phyloP scores from a whole-genome alignment of 2,797 vertebrate species.

The Pseudochirops corinnae region DNA sequence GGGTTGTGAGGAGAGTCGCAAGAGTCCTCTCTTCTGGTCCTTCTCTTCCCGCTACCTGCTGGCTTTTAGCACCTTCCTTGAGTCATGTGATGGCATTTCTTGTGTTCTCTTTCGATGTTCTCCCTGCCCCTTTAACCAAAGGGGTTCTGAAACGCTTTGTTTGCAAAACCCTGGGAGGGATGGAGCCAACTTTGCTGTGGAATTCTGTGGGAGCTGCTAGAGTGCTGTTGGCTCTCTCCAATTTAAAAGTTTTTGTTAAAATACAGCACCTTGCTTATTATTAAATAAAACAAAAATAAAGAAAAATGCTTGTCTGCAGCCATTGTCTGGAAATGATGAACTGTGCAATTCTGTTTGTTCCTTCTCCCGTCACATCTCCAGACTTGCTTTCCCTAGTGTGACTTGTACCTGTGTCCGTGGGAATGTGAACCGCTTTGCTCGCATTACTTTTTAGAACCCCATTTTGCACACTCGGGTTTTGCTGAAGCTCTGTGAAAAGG shows the following conservation, averaged over 20 bases:
- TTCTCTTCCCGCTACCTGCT: not conserved
- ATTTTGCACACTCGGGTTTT: constrained; percentile 87
- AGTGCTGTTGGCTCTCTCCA: constrained; percentile 79
- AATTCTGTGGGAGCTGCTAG: constrained; percentile 69
- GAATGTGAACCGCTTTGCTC: constrained; percentile 87
- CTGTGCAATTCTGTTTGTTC: constrained; percentile 82
- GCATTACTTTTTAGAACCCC: constrained; percentile 86
- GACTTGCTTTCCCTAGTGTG: constrained; percentile 71
- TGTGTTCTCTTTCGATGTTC: constrained; percentile 72
- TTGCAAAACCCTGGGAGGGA: constrained; percentile 66
- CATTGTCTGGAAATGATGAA: constrained; percentile 80
- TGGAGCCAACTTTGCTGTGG: constrained; percentile 68
- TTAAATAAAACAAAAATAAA: constrained; percentile 34
- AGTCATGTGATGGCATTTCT: constrained; percentile 65
- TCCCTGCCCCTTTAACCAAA: constrained; percentile 65
- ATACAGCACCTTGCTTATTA: constrained; percentile 78
- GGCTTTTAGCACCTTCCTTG: constrained; percentile 74
- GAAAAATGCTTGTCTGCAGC: constrained; percentile 81
- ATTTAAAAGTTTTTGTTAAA: constrained; percentile 71
- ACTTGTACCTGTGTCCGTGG: constrained; percentile 84
- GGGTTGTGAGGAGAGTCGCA: constrained; percentile 68
- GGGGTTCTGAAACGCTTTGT: constrained; percentile 65
- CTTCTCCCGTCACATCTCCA: constrained; percentile 45
- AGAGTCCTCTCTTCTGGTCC: constrained; percentile 64
- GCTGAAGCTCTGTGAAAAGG: constrained; percentile 84